Evolutionary conservation across 2,888 invertebrate genomes (phyloP), one percentile per base, ranked within the genome.

Genomic region (Taphrorychus bicolor): DNA sequence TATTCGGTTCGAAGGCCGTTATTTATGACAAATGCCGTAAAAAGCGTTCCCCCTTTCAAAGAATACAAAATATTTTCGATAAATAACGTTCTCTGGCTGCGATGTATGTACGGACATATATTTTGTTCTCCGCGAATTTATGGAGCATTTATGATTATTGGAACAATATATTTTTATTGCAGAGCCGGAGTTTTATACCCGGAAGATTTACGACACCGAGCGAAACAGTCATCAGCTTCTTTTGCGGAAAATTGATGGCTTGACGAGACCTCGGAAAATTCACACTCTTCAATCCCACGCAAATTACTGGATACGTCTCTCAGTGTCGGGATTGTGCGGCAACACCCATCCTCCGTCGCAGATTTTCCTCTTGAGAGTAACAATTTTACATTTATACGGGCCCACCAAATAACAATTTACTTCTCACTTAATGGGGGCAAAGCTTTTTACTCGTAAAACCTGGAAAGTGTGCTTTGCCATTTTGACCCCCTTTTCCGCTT

Each of bases 51-150:
- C 41, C 41, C 19, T 59, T 53, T 59, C 23, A 59, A 59, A 59
- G 53, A 54, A 58, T 59, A 59, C 59, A 59, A 65, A 65, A 65
- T 65, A 65, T 65, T 59, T 65, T 59, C 65, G 59, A 65, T 65
- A 65, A 63, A 63, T 63, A 59, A 59, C 59, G 45, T 18, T 23
- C 53, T 18, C 41, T 24, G 40, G 32, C 22, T 16, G 62, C 17
- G 45, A 32, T 32, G 32, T 32, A 32, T 32, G 32, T 32, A 32
- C 45, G 45, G 45, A 45, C 45, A 61, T 63, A 63, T 57, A 57
- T 65, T 59, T 59, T 59, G 45, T 59, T 59, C 59, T 24, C 49
- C 16, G 19, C 42, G 58, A 58, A 45, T 58, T 58, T 58, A 59
- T 59, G 59, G 32, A 24, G 18, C 49, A 48, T 65, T 65, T 59